Conservation (phyloP, 2,888 invertebrate genomes). For the Cecidostiba fungosa region DNA sequence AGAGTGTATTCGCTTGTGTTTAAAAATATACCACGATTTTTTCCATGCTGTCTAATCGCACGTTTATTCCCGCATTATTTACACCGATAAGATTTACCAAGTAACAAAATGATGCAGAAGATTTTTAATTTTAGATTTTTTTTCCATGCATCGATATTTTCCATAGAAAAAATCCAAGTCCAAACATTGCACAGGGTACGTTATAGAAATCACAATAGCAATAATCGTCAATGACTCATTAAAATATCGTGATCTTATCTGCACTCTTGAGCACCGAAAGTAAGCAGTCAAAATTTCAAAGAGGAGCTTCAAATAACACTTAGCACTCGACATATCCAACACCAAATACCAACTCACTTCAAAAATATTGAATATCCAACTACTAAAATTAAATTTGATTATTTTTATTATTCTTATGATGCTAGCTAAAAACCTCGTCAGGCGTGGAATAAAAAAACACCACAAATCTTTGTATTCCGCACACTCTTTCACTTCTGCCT, state of each 20-base stretch:
- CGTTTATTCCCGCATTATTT: neutral
- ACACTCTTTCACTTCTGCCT: neutral
- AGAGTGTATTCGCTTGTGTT: neutral
- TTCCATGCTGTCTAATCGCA: neutral
- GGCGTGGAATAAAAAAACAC: neutral
- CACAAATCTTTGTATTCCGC: neutral
- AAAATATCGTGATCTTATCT: neutral
- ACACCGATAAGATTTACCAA: neutral
- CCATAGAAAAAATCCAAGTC: neutral
- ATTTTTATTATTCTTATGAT: neutral
- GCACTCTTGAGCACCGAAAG: neutral
- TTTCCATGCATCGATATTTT: no score
- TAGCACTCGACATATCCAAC: neutral
- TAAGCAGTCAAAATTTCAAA: neutral
- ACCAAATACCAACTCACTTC: neutral
- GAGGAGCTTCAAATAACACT: neutral
- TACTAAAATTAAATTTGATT: no score
- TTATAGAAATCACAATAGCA: neutral
- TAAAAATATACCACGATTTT: neutral
- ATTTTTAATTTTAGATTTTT: neutral
- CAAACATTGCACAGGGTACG: neutral
- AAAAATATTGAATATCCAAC: no score
- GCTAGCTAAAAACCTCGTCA: neutral
- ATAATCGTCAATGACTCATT: slow-evolving; percentile 11
- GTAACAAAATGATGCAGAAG: neutral